phyloP scores from a whole-genome alignment of 2,797 vertebrate species.

The Gallinago nigripennis region DNA sequence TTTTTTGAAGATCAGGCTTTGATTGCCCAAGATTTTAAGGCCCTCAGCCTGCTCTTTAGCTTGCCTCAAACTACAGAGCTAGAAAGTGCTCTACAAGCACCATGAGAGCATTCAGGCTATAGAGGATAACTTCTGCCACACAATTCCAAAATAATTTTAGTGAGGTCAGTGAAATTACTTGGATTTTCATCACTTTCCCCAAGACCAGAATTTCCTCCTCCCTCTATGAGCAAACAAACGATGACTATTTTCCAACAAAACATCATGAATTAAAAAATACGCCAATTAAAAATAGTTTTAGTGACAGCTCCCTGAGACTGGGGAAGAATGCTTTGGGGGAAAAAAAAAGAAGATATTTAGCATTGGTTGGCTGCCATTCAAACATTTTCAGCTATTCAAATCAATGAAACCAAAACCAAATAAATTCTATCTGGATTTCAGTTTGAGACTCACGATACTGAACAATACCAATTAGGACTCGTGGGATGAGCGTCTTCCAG shows the following conservation, averaged over 20 bases:
- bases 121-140: not conserved
- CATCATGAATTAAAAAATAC: not conserved
- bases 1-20: not conserved
- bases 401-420: conserved; percentile 7
- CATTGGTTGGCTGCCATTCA: conserved; percentile 31
- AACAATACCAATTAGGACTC: not conserved
- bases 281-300: conserved; percentile 51
- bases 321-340: not conserved
- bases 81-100: not conserved
- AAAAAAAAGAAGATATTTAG: not conserved
- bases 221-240: conserved; percentile 22
- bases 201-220: conserved; percentile 27
- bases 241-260: conserved; percentile 49
- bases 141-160: not conserved
- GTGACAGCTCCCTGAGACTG: conserved; percentile 39
- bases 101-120: not conserved
- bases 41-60: not conserved
- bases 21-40: not conserved
- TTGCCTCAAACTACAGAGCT: not conserved
- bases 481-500: not conserved
- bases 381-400: conserved; percentile 19
- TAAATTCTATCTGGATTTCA: conserved; percentile 10
- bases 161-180: conserved; percentile 16
- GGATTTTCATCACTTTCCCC: conserved; percentile 50
- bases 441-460: not conserved